Evolutionary conservation across 2,113 vertebrate genomes (phyloP).

Genomic region (Centrocercus urophasianus): DNA sequence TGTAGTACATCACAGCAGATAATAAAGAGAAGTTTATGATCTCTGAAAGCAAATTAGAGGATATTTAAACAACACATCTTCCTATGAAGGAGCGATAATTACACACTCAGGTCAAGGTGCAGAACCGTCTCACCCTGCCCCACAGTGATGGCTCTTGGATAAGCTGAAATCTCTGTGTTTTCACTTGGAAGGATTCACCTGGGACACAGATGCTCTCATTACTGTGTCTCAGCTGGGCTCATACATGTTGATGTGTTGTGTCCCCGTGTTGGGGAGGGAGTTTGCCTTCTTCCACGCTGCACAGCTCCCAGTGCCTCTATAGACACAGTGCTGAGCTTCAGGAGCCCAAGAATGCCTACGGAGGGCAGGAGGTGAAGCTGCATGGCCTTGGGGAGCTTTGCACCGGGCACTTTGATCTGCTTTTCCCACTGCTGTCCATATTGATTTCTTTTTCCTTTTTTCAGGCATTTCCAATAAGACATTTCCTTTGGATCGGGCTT

Average conservation of each 20-base stretch:
- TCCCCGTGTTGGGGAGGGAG: too few relatives aligned
- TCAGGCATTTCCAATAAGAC: accelerated
- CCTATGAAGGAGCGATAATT: slow-evolving; percentile 58
- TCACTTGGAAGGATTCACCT: not conserved
- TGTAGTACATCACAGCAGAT: slow-evolving; percentile 64
- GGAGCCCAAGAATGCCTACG: accelerated
- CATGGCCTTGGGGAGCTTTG: accelerated
- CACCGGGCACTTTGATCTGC: accelerated
- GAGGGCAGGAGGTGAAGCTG: accelerated
- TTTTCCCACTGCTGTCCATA: accelerated
- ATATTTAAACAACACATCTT: slow-evolving; percentile 65
- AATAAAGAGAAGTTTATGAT: slow-evolving; percentile 72
- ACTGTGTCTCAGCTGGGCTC: too few relatives aligned
- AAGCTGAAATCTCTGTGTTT: not conserved
- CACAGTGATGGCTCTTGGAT: not conserved
- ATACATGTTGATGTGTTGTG: too few relatives aligned
- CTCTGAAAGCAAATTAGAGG: slow-evolving; percentile 70
- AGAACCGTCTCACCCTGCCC: slow-evolving; percentile 30
- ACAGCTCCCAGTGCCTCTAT: accelerated
- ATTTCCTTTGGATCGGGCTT: not conserved
- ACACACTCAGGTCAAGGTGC: slow-evolving; percentile 64
- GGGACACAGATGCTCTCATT: not conserved
- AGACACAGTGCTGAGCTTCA: accelerated
- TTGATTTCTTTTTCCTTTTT: not conserved
- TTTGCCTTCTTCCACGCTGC: too few relatives aligned